Base-by-base conservation (phyloP, 2,797 vertebrate species). In the Hyperoplus lanceolatus region DNA sequence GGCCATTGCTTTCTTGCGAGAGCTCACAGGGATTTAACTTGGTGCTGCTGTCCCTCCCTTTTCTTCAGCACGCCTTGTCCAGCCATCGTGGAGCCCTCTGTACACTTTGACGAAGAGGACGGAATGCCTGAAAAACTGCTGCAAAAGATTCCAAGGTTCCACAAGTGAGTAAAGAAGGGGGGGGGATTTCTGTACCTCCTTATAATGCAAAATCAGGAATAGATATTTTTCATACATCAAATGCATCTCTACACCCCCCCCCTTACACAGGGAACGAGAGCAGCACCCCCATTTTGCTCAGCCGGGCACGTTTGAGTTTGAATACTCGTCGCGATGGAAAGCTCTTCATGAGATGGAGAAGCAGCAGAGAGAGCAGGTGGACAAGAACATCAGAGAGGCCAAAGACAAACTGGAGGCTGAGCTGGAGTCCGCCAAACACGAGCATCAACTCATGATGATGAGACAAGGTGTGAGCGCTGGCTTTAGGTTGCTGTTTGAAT, bases 381-480 rank as follows among this genome's bases (percentile, higher is more conserved):
- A 97, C 88, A 95, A 95, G 89, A 99, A 97, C 91, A 99, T 99
- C 73, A 94, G 94, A 89, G 97, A 99, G 90, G 97, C 98, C 87
- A 98, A 98, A 91, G 97, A 99, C 89, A 99, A 99, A 83, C 95
- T 99, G 78, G 98, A 99, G 88, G 96, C 97, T 3, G 98, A 99
- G 93, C 97, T 99, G 96, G 98, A 99, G 94, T 96, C 98, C 0
- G 98, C 98, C 69, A 97, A 97, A 88, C 97, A 99, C 38, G 98
- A 99, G 63, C 97, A 99, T 88, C 98, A 99, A 84, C 96, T 99
- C 75, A 99, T 99, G 98, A 90, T 99, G 74, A 99, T 99, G 98
- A 96, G 98, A 93, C 97, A 99, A 95, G 98, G 98, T 98, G 93
- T 69, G 48, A 4, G 6, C 16, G 16, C 6, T 9, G 7, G 5